Evolutionary conservation across 2,113 vertebrate genomes (phyloP), one percentile per base, ranked within the genome.

Genomic region (Plecotus auritus): DNA sequence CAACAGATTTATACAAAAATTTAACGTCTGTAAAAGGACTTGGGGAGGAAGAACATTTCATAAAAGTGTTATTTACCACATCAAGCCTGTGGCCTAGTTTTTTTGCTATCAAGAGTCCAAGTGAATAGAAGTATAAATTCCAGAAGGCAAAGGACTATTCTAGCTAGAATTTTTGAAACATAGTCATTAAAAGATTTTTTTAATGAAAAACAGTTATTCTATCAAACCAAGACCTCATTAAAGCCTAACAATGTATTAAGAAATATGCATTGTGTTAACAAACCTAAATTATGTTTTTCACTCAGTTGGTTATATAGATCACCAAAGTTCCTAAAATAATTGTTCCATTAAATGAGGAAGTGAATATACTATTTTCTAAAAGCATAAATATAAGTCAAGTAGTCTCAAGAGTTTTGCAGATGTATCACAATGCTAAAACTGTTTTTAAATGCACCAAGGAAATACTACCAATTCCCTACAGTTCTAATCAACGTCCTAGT

Each of bases 371-470:
- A 28, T 77, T 76, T 91, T 74, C 37, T 59, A 51, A 93, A 93
- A 85, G 35, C 49, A 45, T 88, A 28, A 12, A 28, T 18, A 22
- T 49, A 74, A 42, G 40, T 67, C 32, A 90, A 47, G n/a, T 2
- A 90, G 35, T 74, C 22, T 17, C 61, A 85, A 92, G 74, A 12
- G 91, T 89, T 94, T 32, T 82, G 45, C 51, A 64, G 30, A 42
- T 74, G 16, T 64, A 95, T 88, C 90, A 88, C 47, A 92, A 95
- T 49, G 73, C 90, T 90, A 73, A 69, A 86, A 88, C 37, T 30
- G 64, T 82, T 78, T 92, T 96, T 56, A 95, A 95, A 84, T 23
- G 30, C 61, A 77, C 56, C 30, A 85, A 93, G 73, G 67, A 93
- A 85, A 90, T 56, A 59, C 45, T 56, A 49, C 73, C 73, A 87